Percentiles rank a stretch among this genome's conserved stretches.
Evolutionary conservation across 2,888 invertebrate genomes (phyloP).

Genomic region (Lasioglossum lativentre): DNA sequence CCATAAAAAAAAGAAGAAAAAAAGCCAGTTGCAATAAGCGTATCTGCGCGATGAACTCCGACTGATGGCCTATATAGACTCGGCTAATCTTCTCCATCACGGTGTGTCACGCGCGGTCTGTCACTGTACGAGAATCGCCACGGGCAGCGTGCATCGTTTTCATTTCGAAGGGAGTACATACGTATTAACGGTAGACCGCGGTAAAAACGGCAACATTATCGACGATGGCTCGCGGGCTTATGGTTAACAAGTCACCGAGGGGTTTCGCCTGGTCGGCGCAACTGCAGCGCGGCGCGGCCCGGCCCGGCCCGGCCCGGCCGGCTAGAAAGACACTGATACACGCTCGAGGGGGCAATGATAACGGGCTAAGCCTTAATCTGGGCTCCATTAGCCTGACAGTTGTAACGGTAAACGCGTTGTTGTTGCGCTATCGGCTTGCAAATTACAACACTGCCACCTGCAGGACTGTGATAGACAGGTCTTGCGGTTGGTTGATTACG

Average conservation of each 20-base stretch:
- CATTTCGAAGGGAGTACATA: not conserved
- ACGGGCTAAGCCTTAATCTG: conserved; percentile 76
- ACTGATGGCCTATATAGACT: not conserved
- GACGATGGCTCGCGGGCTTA: conserved; percentile 51
- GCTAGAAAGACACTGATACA: conserved; percentile 69
- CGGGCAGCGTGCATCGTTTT: not conserved
- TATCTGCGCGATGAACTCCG: not conserved
- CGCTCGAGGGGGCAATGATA: conserved; percentile 69
- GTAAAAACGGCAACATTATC: conserved; percentile 57
- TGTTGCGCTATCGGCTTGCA: conserved; percentile 78
- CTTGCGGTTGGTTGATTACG: conserved; percentile 74
- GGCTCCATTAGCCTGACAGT: conserved; percentile 81
- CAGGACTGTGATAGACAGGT: conserved; percentile 77
- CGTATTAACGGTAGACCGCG: conserved; percentile 26
- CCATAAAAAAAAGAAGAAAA: not conserved
- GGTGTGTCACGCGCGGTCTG: not conserved
- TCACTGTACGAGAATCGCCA: not conserved
- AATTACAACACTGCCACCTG: conserved; percentile 80
- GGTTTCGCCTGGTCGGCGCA: conserved; percentile 29
- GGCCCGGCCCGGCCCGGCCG: conserved; percentile 34
- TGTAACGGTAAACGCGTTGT: conserved; percentile 77
- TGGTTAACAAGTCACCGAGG: conserved; percentile 67
- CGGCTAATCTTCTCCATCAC: not conserved
- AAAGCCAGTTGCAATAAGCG: not conserved
- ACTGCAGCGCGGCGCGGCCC: conserved; percentile 35